phyloP scores from a whole-genome alignment of 2,797 vertebrate species.

The Babyrousa celebensis region DNA sequence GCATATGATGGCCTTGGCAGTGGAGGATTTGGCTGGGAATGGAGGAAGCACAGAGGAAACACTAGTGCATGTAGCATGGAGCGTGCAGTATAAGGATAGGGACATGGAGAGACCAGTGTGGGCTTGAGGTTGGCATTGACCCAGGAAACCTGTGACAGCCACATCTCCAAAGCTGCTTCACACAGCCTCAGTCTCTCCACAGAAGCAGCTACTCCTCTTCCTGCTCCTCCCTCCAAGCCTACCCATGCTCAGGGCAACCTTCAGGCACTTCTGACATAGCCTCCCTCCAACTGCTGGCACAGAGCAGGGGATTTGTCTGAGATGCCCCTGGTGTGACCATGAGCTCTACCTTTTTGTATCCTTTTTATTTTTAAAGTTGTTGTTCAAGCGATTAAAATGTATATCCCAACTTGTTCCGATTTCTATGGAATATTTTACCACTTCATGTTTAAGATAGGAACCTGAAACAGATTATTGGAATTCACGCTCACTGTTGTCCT shows the following conservation, averaged over 20 bases:
- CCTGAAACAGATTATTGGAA: not conserved
- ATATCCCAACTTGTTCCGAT: not conserved
- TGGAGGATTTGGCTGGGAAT: too few species aligned
- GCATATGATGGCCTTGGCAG: rapidly evolving
- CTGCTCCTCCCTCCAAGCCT: not conserved
- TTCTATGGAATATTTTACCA: not conserved
- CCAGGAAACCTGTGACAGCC: not conserved
- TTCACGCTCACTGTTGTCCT: not conserved
- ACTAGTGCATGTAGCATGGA: not conserved
- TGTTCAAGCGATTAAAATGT: not conserved
- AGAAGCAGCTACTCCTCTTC: not conserved
- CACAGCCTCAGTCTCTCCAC: not conserved
- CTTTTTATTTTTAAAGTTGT: not conserved
- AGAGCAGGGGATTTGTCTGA: not conserved
- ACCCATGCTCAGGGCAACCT: rapidly evolving
- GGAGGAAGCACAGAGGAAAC: not conserved
- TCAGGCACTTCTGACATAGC: not conserved
- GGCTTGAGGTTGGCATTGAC: not conserved
- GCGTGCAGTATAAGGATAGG: rapidly evolving
- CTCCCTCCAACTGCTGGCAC: too few species aligned
- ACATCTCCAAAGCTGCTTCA: not conserved
- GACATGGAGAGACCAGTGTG: too few species aligned
- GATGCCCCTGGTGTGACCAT: not conserved
- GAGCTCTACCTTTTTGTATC: not conserved
- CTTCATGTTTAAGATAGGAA: not conserved